These are phyloP conservation scores for Mohoua ochrocephala DNA, from an alignment of 2,113 vertebrate species.

Conservation along the genomic window DNA sequence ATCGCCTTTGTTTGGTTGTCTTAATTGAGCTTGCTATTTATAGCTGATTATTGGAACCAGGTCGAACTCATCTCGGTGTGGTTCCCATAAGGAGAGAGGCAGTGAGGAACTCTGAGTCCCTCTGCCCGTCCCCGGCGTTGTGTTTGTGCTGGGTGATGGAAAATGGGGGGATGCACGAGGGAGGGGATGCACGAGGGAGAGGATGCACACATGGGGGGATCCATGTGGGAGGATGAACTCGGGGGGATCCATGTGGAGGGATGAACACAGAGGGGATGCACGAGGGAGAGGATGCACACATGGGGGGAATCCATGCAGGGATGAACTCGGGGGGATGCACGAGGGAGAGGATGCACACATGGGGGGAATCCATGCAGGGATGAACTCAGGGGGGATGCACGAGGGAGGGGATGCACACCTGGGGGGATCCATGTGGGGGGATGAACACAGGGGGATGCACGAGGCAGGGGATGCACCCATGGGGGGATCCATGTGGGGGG, in stretches of 20 bases:
- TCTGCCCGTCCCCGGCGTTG: rapidly evolving
- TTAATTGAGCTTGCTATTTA: constrained; percentile 47
- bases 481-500: neutral
- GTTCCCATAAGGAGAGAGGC: constrained; percentile 19
- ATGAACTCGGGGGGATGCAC: too few species aligned
- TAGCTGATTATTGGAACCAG: constrained; percentile 43
- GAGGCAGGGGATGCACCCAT: neutral
- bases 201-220: too few species aligned
- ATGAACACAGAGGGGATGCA: too few species aligned
- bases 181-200: too few species aligned
- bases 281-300: neutral
- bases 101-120: neutral
- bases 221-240: neutral
- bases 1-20: neutral
- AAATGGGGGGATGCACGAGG: neutral
- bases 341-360: neutral
- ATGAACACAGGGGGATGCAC: too few species aligned
- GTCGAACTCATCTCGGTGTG: neutral
- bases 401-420: neutral
- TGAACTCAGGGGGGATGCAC: neutral
- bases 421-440: too few species aligned
- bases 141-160: neutral
- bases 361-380: neutral
- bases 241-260: neutral
- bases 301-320: too few species aligned